Evolutionary conservation across 2,113 vertebrate genomes (phyloP).

Genomic region (Oreocharis arfaki): DNA sequence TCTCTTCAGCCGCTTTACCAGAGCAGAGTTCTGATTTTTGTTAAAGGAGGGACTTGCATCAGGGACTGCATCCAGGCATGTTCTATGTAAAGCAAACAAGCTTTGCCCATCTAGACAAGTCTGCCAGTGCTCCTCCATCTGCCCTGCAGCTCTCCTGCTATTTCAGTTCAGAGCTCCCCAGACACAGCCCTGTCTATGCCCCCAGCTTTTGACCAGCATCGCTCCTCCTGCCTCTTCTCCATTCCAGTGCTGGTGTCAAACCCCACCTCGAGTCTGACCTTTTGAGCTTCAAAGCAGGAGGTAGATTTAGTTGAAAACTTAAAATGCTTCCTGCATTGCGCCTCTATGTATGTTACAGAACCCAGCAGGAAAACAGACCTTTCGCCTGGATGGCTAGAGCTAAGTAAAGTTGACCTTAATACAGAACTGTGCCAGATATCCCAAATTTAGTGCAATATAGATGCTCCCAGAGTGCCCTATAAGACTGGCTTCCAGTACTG

Average conservation of each 20-base stretch:
- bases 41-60: background rate
- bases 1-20: slow-evolving; percentile 24
- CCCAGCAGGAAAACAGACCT: background rate
- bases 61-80: background rate
- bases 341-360: background rate
- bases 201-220: background rate
- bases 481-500: background rate
- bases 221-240: background rate
- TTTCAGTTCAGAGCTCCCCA: background rate
- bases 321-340: background rate
- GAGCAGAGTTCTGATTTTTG: background rate
- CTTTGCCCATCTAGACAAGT: background rate
- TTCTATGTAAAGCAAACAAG: background rate
- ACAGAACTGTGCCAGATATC: slow-evolving; percentile 1
- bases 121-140: background rate
- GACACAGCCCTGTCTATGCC: background rate
- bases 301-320: slow-evolving; percentile 12
- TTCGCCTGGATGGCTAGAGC: background rate
- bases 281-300: slow-evolving; percentile 28
- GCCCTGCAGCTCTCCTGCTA: background rate
- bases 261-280: slow-evolving; percentile 4
- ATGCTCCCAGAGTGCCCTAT: background rate
- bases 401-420: slow-evolving; percentile 41
- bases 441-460: background rate
- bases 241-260: background rate